Base-by-base conservation (phyloP, 2,888 invertebrate species). In the Cecidostiba fungosa region DNA sequence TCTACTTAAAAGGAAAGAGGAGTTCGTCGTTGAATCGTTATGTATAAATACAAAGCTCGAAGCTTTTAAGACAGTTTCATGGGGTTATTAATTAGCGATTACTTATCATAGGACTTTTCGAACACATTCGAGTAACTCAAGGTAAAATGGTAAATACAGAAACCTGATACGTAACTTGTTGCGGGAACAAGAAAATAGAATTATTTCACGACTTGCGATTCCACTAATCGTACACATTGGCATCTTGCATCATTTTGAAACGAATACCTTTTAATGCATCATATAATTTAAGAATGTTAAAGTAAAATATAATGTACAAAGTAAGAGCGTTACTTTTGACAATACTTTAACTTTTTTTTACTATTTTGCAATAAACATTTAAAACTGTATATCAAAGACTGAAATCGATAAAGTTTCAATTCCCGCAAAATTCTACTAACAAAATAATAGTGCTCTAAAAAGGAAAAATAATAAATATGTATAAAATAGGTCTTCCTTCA, bases 91-190 rank as follows among this genome's bases (percentile, higher is more conserved):
- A 80, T 84, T 66, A 83, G 54, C 19, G n/a, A 76, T 86, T 86
- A 86, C 66, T 80, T 83, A 83, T 85, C 26, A 69, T 70, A 84
- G 69, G 70, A 86, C 29, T 86, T 73, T 77, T 81, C 69, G 86
- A 86, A 86, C 77, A 84, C 77, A 86, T 84, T 84, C 70, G 83
- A 86, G 81, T 84, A 84, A 84, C 84, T 86, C 80, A 84, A 76
- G 76, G 32, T 82, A 59, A 77, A 86, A 80, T 80, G 79, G 77
- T 85, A 85, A 85, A 79, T 86, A 86, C 72, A 83, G 76, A 83
- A 86, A 80, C 79, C 32, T 80, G 79, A 77, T 83, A 80, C 72
- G 70, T 29, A 80, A 80, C 83, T 86, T 86, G 36, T 72, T 74
- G 32, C 32, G 69, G 73, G 78, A 74, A 80, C 76, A 76, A 83